phyloP scores from a whole-genome alignment of 2,888 invertebrate genomes.

The Sepiola atlantica region DNA sequence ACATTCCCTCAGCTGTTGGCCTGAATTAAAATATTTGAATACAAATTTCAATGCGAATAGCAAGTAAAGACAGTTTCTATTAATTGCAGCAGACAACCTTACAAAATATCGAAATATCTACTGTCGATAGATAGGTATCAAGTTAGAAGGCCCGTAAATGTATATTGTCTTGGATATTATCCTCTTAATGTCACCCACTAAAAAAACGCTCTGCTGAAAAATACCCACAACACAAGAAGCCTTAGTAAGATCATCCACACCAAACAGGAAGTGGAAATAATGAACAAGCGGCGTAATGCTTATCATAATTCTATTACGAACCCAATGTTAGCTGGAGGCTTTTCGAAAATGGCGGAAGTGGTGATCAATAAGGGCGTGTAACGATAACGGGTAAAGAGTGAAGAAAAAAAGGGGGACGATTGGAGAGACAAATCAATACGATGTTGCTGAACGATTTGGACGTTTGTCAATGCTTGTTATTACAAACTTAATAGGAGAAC shows the following conservation, averaged over 20 bases:
- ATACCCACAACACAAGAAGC: not conserved
- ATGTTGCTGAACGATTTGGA: not conserved
- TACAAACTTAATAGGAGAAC: no score
- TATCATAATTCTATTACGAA: not conserved
- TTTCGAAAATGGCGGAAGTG: not conserved
- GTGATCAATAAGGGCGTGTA: not conserved
- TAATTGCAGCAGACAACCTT: not conserved
- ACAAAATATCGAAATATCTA: not conserved
- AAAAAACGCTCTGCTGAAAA: not conserved
- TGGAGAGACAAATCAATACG: not conserved
- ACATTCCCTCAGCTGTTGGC: not conserved
- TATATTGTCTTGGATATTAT: not conserved
- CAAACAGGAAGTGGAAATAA: not conserved
- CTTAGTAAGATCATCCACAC: not conserved
- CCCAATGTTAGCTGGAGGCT: not conserved
- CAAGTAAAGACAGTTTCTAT: not conserved
- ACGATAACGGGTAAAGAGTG: not conserved
- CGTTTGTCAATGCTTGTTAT: not conserved
- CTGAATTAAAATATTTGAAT: not conserved
- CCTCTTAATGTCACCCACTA: not conserved
- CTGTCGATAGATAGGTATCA: not conserved
- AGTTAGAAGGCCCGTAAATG: not conserved
- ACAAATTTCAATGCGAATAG: not conserved
- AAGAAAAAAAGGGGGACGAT: not conserved
- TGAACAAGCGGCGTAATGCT: not conserved